phyloP scores from a whole-genome alignment of 64 coral and sea anemone genomes.

The Cladopsammia gracilis region DNA sequence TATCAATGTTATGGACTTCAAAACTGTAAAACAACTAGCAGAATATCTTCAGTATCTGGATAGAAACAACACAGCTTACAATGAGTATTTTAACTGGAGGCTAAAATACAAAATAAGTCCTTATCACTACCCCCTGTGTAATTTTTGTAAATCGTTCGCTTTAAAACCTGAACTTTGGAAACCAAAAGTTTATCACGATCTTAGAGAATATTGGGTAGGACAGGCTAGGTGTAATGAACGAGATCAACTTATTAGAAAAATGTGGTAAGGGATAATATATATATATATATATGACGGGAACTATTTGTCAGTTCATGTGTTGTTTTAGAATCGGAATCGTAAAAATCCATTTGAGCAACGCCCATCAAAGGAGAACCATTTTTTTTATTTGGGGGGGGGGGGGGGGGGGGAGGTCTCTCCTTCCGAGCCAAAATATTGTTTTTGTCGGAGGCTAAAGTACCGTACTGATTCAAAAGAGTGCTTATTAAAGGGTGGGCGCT shows the following conservation, averaged over 20 bases:
- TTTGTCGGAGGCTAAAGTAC: too few species aligned
- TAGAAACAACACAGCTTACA: conserved; percentile 17
- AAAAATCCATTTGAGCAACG: too few species aligned
- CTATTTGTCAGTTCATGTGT: too few species aligned
- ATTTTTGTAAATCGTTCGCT: conserved; percentile 30
- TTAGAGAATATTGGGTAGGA: conserved; percentile 5
- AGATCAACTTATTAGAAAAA: neutral
- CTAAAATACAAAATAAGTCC: neutral
- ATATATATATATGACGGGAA: too few species aligned
- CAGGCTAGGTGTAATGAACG: neutral
- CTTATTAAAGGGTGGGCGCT: too few species aligned
- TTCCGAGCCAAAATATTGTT: too few species aligned
- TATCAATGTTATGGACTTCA: conserved; percentile 29
- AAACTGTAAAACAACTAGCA: conserved; percentile 11
- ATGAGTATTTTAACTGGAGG: conserved; percentile 29
- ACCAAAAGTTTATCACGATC: conserved; percentile 1
- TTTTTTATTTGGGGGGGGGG: too few species aligned
- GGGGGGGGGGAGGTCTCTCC: too few species aligned
- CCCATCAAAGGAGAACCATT: too few species aligned
- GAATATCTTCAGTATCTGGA: conserved; percentile 29
- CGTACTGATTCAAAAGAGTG: too few species aligned
- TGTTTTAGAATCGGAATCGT: too few species aligned
- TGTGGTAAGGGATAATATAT: neutral
- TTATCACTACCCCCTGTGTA: conserved; percentile 42
- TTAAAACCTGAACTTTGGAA: neutral